Evolutionary conservation across 2,888 invertebrate species (phyloP).

Genomic region (Caenorhabditis doughertyi): DNA sequence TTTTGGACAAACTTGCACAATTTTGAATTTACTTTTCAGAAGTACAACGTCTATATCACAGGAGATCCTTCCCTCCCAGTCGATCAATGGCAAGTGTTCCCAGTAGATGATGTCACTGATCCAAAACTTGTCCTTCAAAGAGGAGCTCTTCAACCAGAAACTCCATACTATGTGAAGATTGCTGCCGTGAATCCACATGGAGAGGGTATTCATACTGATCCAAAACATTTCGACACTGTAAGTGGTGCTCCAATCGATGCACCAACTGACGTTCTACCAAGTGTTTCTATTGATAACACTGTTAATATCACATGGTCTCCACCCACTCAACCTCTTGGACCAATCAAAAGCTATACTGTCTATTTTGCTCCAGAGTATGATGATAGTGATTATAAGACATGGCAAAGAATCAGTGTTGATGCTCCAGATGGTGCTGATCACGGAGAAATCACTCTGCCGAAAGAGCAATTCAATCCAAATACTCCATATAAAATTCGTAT

Average conservation of each 20-base stretch:
- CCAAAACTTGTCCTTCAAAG: constrained; percentile 76
- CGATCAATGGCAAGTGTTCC: constrained; percentile 80
- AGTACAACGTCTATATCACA: constrained; percentile 81
- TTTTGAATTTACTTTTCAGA: constrained; percentile 68
- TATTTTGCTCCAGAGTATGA: constrained; percentile 77
- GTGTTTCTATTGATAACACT: constrained; percentile 79
- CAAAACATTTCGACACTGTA: constrained; percentile 77
- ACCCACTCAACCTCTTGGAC: constrained; percentile 79
- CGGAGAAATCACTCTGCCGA: constrained; percentile 75
- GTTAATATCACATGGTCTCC: constrained; percentile 80
- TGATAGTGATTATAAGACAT: constrained; percentile 78
- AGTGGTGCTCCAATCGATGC: constrained; percentile 81
- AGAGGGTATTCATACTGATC: constrained; percentile 79
- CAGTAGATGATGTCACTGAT: constrained; percentile 66
- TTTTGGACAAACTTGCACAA: too few species aligned
- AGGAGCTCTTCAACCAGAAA: constrained; percentile 81
- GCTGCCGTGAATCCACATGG: constrained; percentile 79
- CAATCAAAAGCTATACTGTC: constrained; percentile 76
- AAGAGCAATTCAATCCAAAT: constrained; percentile 77
- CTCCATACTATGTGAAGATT: constrained; percentile 81
- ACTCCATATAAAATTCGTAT: constrained; percentile 76
- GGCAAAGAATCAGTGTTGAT: constrained; percentile 75
- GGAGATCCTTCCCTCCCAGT: constrained; percentile 80
- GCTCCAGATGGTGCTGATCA: constrained; percentile 65
- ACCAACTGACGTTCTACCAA: constrained; percentile 77